Base-by-base conservation (phyloP, 2,888 invertebrate genomes). In the Eupeodes luniger region DNA sequence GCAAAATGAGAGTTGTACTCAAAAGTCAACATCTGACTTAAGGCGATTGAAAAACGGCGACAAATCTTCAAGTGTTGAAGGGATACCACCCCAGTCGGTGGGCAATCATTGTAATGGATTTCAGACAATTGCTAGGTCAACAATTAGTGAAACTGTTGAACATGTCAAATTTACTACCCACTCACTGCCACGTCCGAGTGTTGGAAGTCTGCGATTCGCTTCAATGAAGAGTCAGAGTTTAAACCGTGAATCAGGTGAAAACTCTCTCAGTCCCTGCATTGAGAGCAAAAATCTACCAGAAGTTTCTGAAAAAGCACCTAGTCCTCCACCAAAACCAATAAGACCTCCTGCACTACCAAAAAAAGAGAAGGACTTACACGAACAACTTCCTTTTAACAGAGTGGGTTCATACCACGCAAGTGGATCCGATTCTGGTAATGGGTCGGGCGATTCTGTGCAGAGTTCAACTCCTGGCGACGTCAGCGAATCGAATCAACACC, bases 361-460 rank as follows among this genome's bases (percentile, higher is more conserved):
- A 44, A 91, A 91, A 53, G 91, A 92, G 36, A 91, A 90, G 27
- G 94, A 93, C 76, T 90, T 92, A 27, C 92, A 93, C 49, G 94
- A 91, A 55, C 94, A 94, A 86, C 93, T 94, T 19, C 93, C 93
- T 53, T 91, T 94, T 44, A 94, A 95, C 90, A 91, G 95, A 69
- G 94, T 95, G 10, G 94, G 94, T 1, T 95, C 96, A 0, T 97
- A 97, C 90, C 97, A 96, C 89, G 96, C 97, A 0, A 97, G 97
- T 44, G 97, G 97, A 0, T 97, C 97, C 0, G 98, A 98, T 93
- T 98, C 97, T 0, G 98, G 98, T 0, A 98, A 98, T 91, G 98
- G 97, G 0, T 97, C 97, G 0, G 98, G 97, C 0, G 98, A 98
- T 93, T 97, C 97, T 0, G 96, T 96, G 1, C 95, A 96, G 91